A percentile compares a stretch with the other conserved stretches of the same genome.
phyloP scores from a whole-genome alignment of 2,797 vertebrate species.

The Smutsia gigantea region DNA sequence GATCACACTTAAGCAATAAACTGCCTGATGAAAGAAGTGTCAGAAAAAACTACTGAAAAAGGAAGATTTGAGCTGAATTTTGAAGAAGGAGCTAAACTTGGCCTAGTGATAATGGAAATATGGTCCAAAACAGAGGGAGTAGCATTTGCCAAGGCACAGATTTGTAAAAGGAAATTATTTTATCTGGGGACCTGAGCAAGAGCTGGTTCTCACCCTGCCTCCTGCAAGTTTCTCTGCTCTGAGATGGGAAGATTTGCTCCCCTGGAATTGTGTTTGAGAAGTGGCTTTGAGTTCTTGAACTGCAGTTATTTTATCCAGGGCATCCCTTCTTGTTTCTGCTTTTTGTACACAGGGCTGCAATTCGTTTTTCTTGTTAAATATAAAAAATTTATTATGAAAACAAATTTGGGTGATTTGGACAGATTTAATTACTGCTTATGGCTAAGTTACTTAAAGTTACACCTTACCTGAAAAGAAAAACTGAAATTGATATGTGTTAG shows the following conservation, averaged over 20 bases:
- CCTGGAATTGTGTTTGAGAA: background rate
- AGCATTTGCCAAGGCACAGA: conserved; percentile 38
- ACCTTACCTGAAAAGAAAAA: conserved; percentile 41
- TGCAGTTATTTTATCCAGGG: background rate
- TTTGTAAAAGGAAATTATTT: conserved; percentile 34
- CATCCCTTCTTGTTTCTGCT: background rate
- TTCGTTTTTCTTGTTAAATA: conserved; percentile 50
- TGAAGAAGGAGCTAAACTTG: conserved; percentile 49
- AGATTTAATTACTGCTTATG: conserved; percentile 42
- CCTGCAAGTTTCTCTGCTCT: background rate
- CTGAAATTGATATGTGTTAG: conserved; percentile 17
- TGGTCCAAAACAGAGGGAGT: conserved; percentile 14
- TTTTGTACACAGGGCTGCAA: background rate
- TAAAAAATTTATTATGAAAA: background rate
- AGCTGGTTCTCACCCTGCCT: background rate
- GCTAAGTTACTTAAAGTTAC: conserved; percentile 49
- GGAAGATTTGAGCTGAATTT: conserved; percentile 43
- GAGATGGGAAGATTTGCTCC: background rate
- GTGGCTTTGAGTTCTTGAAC: background rate
- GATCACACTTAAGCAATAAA: conserved; percentile 17
- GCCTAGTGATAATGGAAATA: conserved; percentile 39
- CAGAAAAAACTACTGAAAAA: conserved; percentile 43
- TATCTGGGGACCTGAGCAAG: background rate
- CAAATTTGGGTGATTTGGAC: conserved; percentile 55
- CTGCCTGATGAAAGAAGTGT: background rate